phyloP scores from a whole-genome alignment of 2,113 vertebrate genomes.

The Phalacrocorax brasilianus region DNA sequence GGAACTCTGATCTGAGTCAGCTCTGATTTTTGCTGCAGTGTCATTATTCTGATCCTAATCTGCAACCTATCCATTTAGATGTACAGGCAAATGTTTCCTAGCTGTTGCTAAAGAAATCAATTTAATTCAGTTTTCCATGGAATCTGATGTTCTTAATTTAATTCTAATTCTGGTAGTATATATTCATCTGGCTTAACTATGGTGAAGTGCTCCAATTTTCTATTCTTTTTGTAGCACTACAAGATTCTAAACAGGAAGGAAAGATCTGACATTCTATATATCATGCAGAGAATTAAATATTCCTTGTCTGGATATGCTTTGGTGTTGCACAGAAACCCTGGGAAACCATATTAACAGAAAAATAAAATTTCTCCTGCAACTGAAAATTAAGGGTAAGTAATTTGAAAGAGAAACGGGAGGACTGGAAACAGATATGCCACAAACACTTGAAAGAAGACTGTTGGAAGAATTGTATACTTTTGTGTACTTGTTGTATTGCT shows the following conservation, averaged over 20 bases:
- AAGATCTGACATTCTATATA: neutral
- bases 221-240: neutral
- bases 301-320: neutral
- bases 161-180: neutral
- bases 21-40: neutral
- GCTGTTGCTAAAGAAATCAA: neutral
- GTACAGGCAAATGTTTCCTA: neutral
- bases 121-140: neutral
- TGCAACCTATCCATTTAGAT: neutral
- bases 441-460: neutral
- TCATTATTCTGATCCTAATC: neutral
- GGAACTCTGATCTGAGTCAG: neutral
- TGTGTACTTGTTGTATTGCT: neutral
- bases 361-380: neutral
- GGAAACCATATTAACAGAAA: constrained; percentile 2
- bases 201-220: neutral
- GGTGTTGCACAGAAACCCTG: neutral
- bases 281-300: neutral
- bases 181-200: neutral
- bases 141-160: neutral
- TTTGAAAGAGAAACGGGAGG: constrained; percentile 33
- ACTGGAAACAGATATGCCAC: neutral
- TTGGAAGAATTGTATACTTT: neutral
- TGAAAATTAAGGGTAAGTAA: neutral
- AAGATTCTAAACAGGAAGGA: neutral